These are phyloP conservation scores for Polia nebulosa DNA, from an alignment of 2,888 invertebrate species.

Conservation along the genomic window DNA sequence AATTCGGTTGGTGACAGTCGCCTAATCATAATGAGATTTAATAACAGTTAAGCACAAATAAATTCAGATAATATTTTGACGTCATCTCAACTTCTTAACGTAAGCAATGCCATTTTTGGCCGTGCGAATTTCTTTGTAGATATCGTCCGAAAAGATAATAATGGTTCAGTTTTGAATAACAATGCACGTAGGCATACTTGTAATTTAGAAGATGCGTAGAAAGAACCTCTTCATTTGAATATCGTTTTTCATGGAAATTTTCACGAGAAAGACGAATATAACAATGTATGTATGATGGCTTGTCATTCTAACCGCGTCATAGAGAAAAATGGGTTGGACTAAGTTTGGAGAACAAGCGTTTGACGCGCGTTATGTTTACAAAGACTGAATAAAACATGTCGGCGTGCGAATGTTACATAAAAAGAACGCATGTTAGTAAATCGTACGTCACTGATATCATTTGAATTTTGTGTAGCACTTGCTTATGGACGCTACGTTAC, in stretches of 20 bases:
- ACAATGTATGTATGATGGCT: slow-evolving; percentile 5
- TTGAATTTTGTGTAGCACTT: slow-evolving; percentile 43
- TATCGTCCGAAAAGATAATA: slow-evolving; percentile 8
- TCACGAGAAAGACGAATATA: slow-evolving; percentile 13
- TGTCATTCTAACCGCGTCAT: slow-evolving; percentile 21
- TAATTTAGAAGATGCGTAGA: neutral
- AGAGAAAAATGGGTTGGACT: slow-evolving; percentile 33
- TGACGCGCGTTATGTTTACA: slow-evolving; percentile 39
- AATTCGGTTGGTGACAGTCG: slow-evolving; percentile 2
- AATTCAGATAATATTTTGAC: slow-evolving; percentile 50
- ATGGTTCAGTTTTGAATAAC: slow-evolving; percentile 1
- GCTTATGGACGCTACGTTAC: neutral
- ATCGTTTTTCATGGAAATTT: slow-evolving; percentile 35
- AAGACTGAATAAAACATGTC: slow-evolving; percentile 52
- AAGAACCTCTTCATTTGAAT: slow-evolving; percentile 22
- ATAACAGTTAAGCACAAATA: slow-evolving; percentile 28
- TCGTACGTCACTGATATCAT: slow-evolving; percentile 50
- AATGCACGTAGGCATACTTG: slow-evolving; percentile 3
- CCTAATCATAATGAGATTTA: slow-evolving; percentile 21
- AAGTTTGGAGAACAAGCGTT: slow-evolving; percentile 31
- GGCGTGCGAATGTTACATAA: slow-evolving; percentile 45
- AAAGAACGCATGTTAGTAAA: slow-evolving; percentile 36
- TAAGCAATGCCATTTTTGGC: slow-evolving; percentile 26
- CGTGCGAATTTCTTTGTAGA: slow-evolving; percentile 43
- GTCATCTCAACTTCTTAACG: slow-evolving; percentile 33